Evolutionary conservation across 2,888 invertebrate genomes (phyloP), one percentile per base, ranked within the genome.

Genomic region (Nesidiocoris tenuis): DNA sequence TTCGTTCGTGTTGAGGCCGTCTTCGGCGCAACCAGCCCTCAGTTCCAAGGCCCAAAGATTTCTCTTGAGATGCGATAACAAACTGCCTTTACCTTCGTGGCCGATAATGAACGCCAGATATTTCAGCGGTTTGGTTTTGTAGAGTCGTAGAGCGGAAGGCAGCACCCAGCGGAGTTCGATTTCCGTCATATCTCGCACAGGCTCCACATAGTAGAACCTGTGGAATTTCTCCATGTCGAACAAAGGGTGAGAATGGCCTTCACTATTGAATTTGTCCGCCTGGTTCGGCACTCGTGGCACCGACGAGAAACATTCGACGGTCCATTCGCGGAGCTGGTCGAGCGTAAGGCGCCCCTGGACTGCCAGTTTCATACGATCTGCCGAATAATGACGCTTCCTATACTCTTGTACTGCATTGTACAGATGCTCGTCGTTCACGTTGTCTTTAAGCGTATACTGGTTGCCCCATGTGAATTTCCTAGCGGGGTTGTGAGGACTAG

Each of bases 311-410:
- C 86, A 87, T 67, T 87, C 85, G 55, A 84, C 81, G 0, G 91
- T 90, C 83, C 88, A 90, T 61, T 87, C 83, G 83, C 93, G 89
- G 68, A 93, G 82, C 0, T 86, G 85, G 18, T 88, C 85, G 5
- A 92, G 82, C 0, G 90, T 87, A 83, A 91, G 85, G 77, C 90
- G 86, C 3, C 87, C 88, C 79, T 81, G 80, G 64, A 82, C 87
- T 61, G 92, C 91, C 1, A 96, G 84, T 7, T 91, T 94, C 95
- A 96, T 96, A 80, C 93, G 87, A 81, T 95, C 90, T 7, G 94
- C 92, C 55, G 93, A 92, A 82, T 96, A 96, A 83, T 94, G 91
- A 19, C 89, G 85, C 81, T 87, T 86, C 56, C 92, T 86, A 81
- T 94, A 95, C 76, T 90, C 88, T 80, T 92, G 91, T 2, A 94